Percentiles rank a stretch among this genome's conserved stretches.
Evolutionary conservation across 92 coral and sea anemone species (phyloP).

Genomic region (Parazoanthus swiftii): DNA sequence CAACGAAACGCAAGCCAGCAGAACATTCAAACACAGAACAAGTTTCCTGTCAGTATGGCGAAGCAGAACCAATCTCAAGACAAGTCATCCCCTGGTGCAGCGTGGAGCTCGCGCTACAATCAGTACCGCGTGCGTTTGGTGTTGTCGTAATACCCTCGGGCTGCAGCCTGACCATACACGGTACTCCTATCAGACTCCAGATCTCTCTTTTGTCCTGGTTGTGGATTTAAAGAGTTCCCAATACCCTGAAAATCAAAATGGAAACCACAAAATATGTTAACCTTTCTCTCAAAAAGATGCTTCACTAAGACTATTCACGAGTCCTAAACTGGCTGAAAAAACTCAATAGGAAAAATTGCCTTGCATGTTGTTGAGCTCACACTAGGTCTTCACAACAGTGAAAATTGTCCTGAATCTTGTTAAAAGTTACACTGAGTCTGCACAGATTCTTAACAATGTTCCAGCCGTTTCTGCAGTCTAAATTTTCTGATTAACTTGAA

Average conservation of each 20-base stretch:
- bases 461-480: no score
- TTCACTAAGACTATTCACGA: no score
- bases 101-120: neutral
- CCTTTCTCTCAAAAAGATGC: neutral
- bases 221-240: conserved; percentile 42
- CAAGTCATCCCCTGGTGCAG: neutral
- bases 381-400: no score
- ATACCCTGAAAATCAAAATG: conserved; percentile 34
- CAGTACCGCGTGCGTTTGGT: conserved; percentile 67
- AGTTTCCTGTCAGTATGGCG: neutral
- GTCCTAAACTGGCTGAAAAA: no score
- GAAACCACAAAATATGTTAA: neutral
- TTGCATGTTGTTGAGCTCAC: no score
- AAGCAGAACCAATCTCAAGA: neutral
- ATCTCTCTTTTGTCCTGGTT: conserved; percentile 58
- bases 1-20: neutral
- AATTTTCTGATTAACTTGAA: no score
- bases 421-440: no score
- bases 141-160: conserved; percentile 55
- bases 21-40: conserved; percentile 8
- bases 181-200: conserved; percentile 49
- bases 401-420: no score
- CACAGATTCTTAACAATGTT: no score
- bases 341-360: no score
- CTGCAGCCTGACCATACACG: conserved; percentile 49